phyloP scores from a whole-genome alignment of 1,140 invertebrate species.

The Brachionus sp. region DNA sequence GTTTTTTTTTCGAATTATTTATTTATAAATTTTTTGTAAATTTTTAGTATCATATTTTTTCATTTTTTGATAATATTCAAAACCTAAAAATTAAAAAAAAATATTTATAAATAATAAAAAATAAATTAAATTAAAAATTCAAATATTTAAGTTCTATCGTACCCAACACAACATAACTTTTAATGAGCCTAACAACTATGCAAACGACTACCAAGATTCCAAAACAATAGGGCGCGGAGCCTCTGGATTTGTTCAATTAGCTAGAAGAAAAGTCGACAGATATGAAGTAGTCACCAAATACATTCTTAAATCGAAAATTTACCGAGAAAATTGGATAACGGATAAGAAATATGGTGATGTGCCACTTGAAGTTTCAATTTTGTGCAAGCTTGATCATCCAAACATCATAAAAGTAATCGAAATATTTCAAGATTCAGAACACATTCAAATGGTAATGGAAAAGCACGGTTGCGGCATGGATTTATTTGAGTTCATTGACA shows the following conservation, averaged over 20 bases:
- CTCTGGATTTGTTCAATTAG: constrained; percentile 71
- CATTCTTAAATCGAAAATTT: constrained; percentile 69
- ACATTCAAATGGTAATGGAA: constrained; percentile 75
- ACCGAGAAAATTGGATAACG: constrained; percentile 68
- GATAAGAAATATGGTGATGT: constrained; percentile 62
- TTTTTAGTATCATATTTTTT: too few species aligned
- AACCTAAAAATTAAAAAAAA: too few species aligned
- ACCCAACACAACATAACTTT: neutral
- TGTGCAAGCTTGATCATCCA: constrained; percentile 67
- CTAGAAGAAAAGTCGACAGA: constrained; percentile 64
- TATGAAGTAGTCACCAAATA: constrained; percentile 69
- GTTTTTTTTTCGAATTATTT: too few species aligned
- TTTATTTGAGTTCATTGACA: constrained; percentile 74
- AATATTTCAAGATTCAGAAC: constrained; percentile 70
- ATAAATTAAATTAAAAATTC: too few species aligned
- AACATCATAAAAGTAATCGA: constrained; percentile 70
- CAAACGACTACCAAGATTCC: constrained; percentile 21
- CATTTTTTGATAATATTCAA: too few species aligned
- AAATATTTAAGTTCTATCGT: neutral
- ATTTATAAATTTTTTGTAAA: too few species aligned
- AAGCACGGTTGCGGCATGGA: constrained; percentile 76
- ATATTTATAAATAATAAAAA: too few species aligned
- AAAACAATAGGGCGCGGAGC: constrained; percentile 60
- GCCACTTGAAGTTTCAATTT: constrained; percentile 68
- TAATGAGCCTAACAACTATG: neutral